Evolutionary conservation across 2,113 vertebrate genomes (phyloP).

Genomic region (Lepisosteus oculatus): DNA sequence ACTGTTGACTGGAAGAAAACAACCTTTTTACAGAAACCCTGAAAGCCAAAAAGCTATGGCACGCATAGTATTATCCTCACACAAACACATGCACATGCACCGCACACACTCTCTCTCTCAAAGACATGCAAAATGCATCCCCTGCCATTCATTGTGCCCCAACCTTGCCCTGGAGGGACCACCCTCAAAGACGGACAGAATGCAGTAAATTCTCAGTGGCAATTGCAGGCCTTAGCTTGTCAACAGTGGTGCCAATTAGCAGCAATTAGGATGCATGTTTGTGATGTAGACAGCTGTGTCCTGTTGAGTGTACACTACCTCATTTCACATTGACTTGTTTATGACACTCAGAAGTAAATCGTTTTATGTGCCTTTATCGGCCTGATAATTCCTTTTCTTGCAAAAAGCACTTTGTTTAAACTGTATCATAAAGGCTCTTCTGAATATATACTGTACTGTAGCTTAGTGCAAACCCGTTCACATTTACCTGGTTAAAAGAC

Average conservation of each 20-base stretch:
- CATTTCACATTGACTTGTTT: background rate
- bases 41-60: background rate
- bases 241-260: slow-evolving; percentile 55
- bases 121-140: background rate
- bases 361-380: no score
- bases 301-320: slow-evolving; percentile 32
- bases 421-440: no score
- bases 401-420: no score
- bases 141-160: slow-evolving; percentile 3
- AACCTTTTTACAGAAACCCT: background rate
- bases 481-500: no score
- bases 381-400: no score
- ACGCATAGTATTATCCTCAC: background rate
- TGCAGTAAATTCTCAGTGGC: slow-evolving; percentile 22
- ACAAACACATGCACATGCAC: slow-evolving; percentile 2
- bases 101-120: background rate
- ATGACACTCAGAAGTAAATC: no score
- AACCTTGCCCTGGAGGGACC: slow-evolving; percentile 27
- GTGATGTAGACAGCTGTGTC: slow-evolving; percentile 31
- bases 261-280: slow-evolving; percentile 47
- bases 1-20: slow-evolving; percentile 19
- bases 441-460: no score
- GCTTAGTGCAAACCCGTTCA: no score
- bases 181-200: slow-evolving; percentile 10
- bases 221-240: slow-evolving; percentile 37